Base-by-base conservation (phyloP, 2,113 vertebrate species). In the Orycteropus afer region DNA sequence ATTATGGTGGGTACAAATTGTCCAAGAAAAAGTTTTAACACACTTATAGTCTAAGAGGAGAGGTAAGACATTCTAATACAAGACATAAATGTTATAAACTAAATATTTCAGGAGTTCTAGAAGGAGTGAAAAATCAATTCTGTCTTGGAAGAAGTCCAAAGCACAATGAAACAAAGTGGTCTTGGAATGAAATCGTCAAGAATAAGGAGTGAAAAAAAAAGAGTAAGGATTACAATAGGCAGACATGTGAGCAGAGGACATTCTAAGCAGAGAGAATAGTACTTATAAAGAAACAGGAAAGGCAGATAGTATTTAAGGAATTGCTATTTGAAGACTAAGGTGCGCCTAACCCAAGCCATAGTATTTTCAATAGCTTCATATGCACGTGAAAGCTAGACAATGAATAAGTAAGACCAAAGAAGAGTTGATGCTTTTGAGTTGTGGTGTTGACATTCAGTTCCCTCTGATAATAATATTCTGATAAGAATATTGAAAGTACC, bases 41-140 rank as follows among this genome's bases (percentile, higher is more conserved):
- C 51, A 15, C 51, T 53, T 83, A 65, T 86, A 7, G 2, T 78
- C 76, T 86, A 51, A 67, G 51, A 81, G 13, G 5, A 25, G 45
- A 73, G 29, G 65, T 5, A 86, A 45, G 73, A n/a, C n/a, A 67
- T 92, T 71, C 47, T 92, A 73, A 78, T 42, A 74, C 23, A 79
- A 90, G 13, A 34, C 25, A 34, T 82, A 67, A 83, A 11, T 79
- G 40, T 32, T 78, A 51, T 59, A 81, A 89, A 89, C 49, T 10
- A 96, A 90, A 83, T 59, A 8, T 83, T 94, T 89, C 55, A 78
- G 49, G 71, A 92, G 45, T 73, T 90, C 51, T 90, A 53, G 67
- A 78, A 73, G 77, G 59, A 83, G 55, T 47, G 20, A 22, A 63
- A 94, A 86, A 90, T 89, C 29, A 90, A 55, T 83, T 94, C 15